Percentiles rank a stretch among this genome's conserved stretches.
These are phyloP conservation scores for Lumbricus terrestris DNA, from an alignment of 2,888 invertebrate genomes.

Conservation along the genomic window DNA sequence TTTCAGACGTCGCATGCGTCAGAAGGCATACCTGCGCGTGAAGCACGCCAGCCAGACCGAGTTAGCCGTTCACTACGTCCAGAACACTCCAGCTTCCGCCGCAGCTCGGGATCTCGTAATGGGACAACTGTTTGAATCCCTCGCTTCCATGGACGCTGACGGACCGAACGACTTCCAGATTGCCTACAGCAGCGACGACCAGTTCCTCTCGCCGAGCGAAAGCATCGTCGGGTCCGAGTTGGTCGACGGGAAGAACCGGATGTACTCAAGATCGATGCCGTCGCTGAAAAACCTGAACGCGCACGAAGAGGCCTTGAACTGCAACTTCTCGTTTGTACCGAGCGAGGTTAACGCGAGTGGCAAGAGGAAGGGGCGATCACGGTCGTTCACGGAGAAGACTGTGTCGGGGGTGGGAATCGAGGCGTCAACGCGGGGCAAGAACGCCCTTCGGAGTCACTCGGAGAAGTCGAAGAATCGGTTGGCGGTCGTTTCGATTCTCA, in stretches of 20 bases:
- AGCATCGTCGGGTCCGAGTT: not conserved
- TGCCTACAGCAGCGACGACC: not conserved
- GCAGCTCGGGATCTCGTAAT: not conserved
- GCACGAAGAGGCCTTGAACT: constrained; percentile 9
- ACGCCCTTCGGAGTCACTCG: not conserved
- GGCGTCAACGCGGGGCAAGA: not conserved
- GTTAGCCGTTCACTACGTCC: not conserved
- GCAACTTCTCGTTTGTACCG: not conserved
- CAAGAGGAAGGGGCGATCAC: not conserved
- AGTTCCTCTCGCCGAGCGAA: not conserved
- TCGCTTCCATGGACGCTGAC: not conserved
- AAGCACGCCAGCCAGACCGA: constrained; percentile 12
- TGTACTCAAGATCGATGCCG: not conserved
- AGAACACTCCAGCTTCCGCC: constrained; percentile 4
- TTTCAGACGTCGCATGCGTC: constrained; percentile 4
- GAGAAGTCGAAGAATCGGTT: constrained; percentile 5
- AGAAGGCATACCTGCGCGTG: not conserved
- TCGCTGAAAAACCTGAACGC: constrained; percentile 13
- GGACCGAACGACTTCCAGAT: not conserved
- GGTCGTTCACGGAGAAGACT: not conserved
- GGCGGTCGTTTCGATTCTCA: not conserved
- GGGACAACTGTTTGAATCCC: not conserved
- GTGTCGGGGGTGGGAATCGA: not conserved
- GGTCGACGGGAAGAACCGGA: not conserved
- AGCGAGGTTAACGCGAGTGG: not conserved